A percentile compares a stretch with the other conserved stretches of the same genome.
phyloP scores from a whole-genome alignment of 2,888 invertebrate genomes.

The Eupeodes latifasciatus region DNA sequence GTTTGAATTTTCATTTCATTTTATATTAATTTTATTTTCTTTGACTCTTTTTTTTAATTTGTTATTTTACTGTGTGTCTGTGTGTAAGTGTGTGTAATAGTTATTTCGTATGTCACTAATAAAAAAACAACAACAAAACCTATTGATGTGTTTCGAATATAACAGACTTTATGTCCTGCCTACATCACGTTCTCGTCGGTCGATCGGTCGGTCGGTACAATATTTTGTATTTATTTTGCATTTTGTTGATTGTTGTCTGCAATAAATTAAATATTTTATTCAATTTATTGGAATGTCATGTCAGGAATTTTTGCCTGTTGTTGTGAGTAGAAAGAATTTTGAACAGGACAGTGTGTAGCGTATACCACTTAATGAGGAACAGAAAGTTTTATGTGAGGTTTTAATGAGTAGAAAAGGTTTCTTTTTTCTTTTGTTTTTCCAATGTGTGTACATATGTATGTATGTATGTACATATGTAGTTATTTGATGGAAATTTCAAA shows the following conservation, averaged over 20 bases:
- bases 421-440: neutral
- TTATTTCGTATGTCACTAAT: conserved; percentile 33
- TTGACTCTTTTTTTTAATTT: conserved; percentile 2
- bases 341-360: neutral
- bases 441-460: too few species aligned
- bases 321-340: neutral
- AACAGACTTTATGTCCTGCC: neutral
- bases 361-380: conserved; percentile 4
- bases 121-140: neutral
- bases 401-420: neutral
- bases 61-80: conserved; percentile 3
- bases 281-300: conserved; percentile 52
- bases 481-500: neutral
- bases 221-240: conserved; percentile 8
- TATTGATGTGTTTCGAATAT: conserved; percentile 33
- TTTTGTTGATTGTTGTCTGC: conserved; percentile 40
- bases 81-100: neutral
- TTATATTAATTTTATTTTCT: neutral
- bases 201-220: neutral
- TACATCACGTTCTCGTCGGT: neutral
- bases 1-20: conserved; percentile 21
- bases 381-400: conserved; percentile 10
- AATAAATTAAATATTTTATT: conserved; percentile 67
- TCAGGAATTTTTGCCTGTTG: conserved; percentile 9
- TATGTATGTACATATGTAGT: too few species aligned